Percentiles rank a stretch among this genome's conserved stretches.
phyloP scores from a whole-genome alignment of 2,113 vertebrate species.

The Gymnogyps californianus region DNA sequence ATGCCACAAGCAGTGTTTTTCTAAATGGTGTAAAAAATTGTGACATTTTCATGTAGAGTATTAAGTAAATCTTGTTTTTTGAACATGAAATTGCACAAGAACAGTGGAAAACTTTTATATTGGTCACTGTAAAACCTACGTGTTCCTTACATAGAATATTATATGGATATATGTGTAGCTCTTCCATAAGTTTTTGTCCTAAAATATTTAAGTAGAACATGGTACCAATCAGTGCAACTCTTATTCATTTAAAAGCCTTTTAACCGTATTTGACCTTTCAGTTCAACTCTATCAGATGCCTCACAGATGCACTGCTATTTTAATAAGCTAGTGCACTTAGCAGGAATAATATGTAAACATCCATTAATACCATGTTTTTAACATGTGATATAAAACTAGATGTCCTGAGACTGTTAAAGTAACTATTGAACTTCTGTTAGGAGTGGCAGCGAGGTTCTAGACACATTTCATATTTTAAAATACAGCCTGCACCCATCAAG shows the following conservation, averaged over 20 bases:
- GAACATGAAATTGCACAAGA: background rate
- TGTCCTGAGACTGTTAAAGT: background rate
- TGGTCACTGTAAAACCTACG: background rate
- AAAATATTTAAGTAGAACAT: background rate
- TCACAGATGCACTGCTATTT: background rate
- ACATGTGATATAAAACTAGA: background rate
- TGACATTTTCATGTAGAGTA: background rate
- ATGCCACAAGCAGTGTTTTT: background rate
- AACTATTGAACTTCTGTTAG: background rate
- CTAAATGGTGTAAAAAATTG: background rate
- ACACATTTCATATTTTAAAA: background rate
- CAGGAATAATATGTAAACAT: background rate
- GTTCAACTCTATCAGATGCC: background rate
- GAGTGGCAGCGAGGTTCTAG: background rate
- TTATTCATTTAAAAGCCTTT: background rate
- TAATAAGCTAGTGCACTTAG: background rate
- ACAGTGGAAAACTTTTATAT: background rate
- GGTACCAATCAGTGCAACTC: background rate
- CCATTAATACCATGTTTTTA: background rate
- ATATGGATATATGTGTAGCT: background rate
- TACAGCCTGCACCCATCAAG: background rate
- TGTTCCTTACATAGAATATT: background rate
- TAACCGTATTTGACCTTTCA: background rate
- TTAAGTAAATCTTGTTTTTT: background rate
- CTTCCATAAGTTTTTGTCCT: background rate